A percentile compares a stretch with the other conserved stretches of the same genome.
These are phyloP conservation scores for Semotilus atromaculatus DNA, from an alignment of 2,797 vertebrate genomes.

Conservation along the genomic window DNA sequence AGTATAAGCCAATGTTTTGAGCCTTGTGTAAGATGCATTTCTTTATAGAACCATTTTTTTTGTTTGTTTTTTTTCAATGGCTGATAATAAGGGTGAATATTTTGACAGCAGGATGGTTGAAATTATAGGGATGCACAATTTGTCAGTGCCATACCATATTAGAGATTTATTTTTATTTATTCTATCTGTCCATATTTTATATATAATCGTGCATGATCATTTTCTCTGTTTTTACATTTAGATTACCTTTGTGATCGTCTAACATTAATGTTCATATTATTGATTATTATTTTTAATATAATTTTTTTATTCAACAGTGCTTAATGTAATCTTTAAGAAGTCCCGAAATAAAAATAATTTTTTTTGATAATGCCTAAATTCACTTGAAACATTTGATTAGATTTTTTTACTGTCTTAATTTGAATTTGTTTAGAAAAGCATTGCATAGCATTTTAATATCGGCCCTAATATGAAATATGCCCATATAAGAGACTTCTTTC, in stretches of 20 bases:
- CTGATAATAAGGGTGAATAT: not conserved
- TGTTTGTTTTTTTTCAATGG: too few relatives aligned
- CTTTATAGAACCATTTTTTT: too few relatives aligned
- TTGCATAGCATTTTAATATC: not conserved
- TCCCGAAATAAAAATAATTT: accelerated
- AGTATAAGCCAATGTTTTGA: not conserved
- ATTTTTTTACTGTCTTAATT: not conserved
- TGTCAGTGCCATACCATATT: not conserved
- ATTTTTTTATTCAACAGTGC: not conserved
- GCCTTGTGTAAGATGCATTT: not conserved
- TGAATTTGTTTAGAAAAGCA: not conserved
- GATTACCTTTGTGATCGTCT: not conserved
- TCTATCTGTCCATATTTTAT: not conserved
- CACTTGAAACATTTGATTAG: not conserved
- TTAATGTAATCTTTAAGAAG: not conserved
- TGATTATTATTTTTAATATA: too few relatives aligned
- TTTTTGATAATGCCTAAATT: not conserved
- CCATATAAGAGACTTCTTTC: not conserved
- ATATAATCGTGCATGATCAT: not conserved
- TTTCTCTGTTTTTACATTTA: not conserved
- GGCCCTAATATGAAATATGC: too few relatives aligned
- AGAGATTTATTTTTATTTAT: not conserved
- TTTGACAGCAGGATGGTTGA: not conserved
- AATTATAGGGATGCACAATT: not conserved
- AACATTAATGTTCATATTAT: not conserved